Evolutionary conservation across 2,888 invertebrate genomes (phyloP), one percentile per base, ranked within the genome.

Genomic region (Eupeodes latifasciatus): DNA sequence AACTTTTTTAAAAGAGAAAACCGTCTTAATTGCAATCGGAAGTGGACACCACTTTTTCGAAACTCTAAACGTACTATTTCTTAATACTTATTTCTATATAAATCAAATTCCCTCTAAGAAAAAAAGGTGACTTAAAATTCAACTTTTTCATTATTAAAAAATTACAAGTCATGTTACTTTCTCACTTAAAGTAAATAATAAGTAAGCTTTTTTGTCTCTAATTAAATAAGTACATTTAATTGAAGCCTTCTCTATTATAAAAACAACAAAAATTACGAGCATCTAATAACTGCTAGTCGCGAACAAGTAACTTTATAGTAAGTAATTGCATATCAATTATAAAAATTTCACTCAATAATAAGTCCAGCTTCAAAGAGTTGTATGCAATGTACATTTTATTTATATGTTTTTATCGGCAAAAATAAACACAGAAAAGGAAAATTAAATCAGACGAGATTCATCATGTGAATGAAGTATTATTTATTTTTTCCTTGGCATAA

Each of bases 311-410:
- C 16, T 59, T 12, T 44, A 78, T 40, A 40, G 16, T 47, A 72
- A 40, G 16, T 53, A 72, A 77, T 57, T 61, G 49, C 53, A 71
- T 47, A 47, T 62, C 76, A 76, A 76, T 78, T 78, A 72, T 27
- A 62, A 71, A 82, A 72, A 64, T 77, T 82, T 82, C 71, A 78
- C 82, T 82, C 51, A 36, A 36, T 55, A 69, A 57, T 75, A 36
- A 69, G 51, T 64, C 19, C 2, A 27, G 44, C 27, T 47, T 55
- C n/a, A 5, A 16, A 44, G n/a, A 62, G 34, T 11, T 34, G 40
- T 40, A 40, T 1, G 5, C 9, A 40, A 9, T 40, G 40, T 40
- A 40, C 27, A 27, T 27, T 27, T 27, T 27, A 27, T 27, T 27
- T n/a, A 61, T 36, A 4, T 40, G 44, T 47, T 2, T 19, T 55